Percentiles rank a stretch among this genome's conserved stretches.
These are phyloP conservation scores for Stegastes partitus DNA, from an alignment of 2,113 vertebrate genomes.

Conservation along the genomic window DNA sequence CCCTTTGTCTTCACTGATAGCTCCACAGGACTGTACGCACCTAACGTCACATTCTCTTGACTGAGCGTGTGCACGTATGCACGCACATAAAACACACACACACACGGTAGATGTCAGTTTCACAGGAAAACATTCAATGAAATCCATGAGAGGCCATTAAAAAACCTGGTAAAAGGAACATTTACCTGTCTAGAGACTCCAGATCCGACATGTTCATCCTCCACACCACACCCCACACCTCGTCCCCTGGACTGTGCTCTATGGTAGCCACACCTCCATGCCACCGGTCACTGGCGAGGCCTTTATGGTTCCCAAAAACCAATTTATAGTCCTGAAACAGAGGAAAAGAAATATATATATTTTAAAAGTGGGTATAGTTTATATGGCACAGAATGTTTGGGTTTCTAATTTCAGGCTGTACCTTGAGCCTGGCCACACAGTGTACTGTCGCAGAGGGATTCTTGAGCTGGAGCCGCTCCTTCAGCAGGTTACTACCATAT, in stretches of 20 bases:
- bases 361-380: background rate
- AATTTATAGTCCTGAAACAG: slow-evolving; percentile 90
- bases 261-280: slow-evolving; percentile 93
- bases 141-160: background rate
- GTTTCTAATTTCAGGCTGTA: slow-evolving; percentile 2
- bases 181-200: slow-evolving; percentile 88
- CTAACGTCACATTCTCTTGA: slow-evolving; percentile 90
- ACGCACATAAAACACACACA: background rate
- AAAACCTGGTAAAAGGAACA: background rate
- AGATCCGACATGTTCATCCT: slow-evolving; percentile 88
- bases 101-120: slow-evolving; percentile 13
- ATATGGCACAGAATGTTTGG: background rate
- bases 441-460: slow-evolving; percentile 80
- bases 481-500: slow-evolving; percentile 84
- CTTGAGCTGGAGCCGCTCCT: slow-evolving; percentile 81
- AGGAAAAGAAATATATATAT: background rate
- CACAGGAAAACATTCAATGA: background rate
- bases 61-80: slow-evolving; percentile 69
- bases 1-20: slow-evolving; percentile 83
- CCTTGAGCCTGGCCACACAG: slow-evolving; percentile 79
- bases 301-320: slow-evolving; percentile 89
- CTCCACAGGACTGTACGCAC: slow-evolving; percentile 88
- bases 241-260: slow-evolving; percentile 87
- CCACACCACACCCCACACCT: slow-evolving; percentile 95
- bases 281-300: slow-evolving; percentile 88